Percentiles rank a stretch among this genome's conserved stretches.
phyloP scores from a whole-genome alignment of 2,113 vertebrate genomes.

The Hippocampus barbouri region DNA sequence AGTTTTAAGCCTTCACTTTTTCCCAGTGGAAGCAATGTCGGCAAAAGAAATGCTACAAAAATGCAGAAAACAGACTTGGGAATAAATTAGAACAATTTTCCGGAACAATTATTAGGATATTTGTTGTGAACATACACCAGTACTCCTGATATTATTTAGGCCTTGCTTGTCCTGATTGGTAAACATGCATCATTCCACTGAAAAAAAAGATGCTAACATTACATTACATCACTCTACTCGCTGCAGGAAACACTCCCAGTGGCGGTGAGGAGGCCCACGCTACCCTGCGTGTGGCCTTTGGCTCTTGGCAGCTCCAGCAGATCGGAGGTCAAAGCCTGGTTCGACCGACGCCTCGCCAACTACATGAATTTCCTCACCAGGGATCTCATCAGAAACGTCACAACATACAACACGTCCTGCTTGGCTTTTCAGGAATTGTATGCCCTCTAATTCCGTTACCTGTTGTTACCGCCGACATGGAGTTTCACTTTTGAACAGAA shows the following conservation, averaged over 20 bases:
- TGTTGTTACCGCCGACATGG: not conserved
- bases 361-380: constrained; percentile 67
- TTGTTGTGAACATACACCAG: too few relatives aligned
- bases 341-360: constrained; percentile 42
- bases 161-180: too few relatives aligned
- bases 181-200: too few relatives aligned
- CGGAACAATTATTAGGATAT: too few relatives aligned
- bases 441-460: not conserved
- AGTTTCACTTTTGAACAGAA: not conserved
- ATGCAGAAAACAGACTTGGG: too few relatives aligned
- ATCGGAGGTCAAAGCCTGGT: constrained; percentile 62
- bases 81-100: too few relatives aligned
- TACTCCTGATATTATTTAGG: too few relatives aligned
- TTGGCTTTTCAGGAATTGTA: constrained; percentile 70
- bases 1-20: too few relatives aligned
- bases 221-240: not conserved
- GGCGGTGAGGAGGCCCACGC: constrained; percentile 33
- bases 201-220: too few relatives aligned
- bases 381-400: constrained; percentile 49
- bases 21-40: too few relatives aligned
- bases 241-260: constrained; percentile 57
- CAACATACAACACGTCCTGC: constrained; percentile 56
- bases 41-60: too few relatives aligned
- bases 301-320: constrained; percentile 49
- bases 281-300: constrained; percentile 65